Percentiles rank a stretch among this genome's conserved stretches.
These are phyloP conservation scores for Arvicola amphibius DNA, from an alignment of 2,797 vertebrate species.

Conservation along the genomic window DNA sequence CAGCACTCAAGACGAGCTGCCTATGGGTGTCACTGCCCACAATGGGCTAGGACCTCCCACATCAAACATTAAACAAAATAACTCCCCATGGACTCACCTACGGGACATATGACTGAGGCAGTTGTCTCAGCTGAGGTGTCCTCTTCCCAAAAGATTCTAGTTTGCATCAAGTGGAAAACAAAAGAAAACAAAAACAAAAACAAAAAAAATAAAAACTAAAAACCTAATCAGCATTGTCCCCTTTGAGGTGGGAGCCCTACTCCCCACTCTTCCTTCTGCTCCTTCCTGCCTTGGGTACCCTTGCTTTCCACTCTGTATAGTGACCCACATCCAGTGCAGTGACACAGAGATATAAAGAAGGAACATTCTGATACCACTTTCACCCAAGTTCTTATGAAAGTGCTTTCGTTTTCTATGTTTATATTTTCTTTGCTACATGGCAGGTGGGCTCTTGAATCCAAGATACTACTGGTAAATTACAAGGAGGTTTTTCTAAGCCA, in stretches of 20 bases:
- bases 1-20: not conserved
- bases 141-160: not conserved
- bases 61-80: not conserved
- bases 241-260: not conserved
- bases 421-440: not conserved
- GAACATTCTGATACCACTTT: not conserved
- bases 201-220: no score
- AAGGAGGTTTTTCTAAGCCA: not conserved
- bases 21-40: not conserved
- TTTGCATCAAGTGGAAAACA: not conserved
- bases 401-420: not conserved
- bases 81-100: not conserved
- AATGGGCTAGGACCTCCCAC: not conserved
- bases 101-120: not conserved
- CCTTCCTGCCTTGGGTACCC: not conserved
- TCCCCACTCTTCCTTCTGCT: no score
- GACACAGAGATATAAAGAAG: not conserved
- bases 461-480: not conserved
- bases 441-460: not conserved
- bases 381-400: not conserved
- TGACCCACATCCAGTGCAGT: not conserved
- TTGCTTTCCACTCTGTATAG: not conserved
- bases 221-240: not conserved
- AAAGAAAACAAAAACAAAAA: no score
- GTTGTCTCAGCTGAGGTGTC: not conserved